A percentile compares a stretch with the other conserved stretches of the same genome.
These are phyloP conservation scores for Falco cherrug DNA, from an alignment of 2,797 vertebrate species.

Conservation along the genomic window DNA sequence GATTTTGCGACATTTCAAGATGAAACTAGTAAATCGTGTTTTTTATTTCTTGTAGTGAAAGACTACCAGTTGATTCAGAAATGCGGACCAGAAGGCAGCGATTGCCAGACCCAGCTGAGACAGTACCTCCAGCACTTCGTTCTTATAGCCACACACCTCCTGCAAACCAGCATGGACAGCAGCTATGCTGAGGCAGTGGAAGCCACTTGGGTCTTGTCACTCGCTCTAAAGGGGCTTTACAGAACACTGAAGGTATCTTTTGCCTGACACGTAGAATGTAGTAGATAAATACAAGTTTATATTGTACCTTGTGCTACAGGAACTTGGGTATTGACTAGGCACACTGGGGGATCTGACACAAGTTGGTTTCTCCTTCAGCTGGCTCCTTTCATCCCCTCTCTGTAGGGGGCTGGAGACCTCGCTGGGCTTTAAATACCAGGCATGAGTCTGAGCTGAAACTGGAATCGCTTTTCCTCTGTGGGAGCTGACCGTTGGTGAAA, in stretches of 20 bases:
- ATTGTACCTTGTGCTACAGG: neutral
- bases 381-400: neutral
- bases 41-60: slow-evolving; percentile 82
- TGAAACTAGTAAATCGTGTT: neutral
- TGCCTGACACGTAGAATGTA: neutral
- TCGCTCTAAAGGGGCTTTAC: slow-evolving; percentile 95
- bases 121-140: slow-evolving; percentile 91
- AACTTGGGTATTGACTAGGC: neutral
- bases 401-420: neutral
- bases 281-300: neutral
- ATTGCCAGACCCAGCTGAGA: slow-evolving; percentile 77
- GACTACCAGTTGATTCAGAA: slow-evolving; percentile 93
- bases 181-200: slow-evolving; percentile 89
- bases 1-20: neutral
- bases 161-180: slow-evolving; percentile 86
- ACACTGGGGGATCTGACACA: neutral
- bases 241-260: slow-evolving; percentile 89
- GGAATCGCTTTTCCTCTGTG: neutral
- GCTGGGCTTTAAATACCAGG: neutral
- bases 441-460: neutral
- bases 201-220: slow-evolving; percentile 93
- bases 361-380: neutral
- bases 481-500: neutral
- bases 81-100: slow-evolving; percentile 73
- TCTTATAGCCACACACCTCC: slow-evolving; percentile 88